These are phyloP conservation scores for Drosophila histrio DNA, from an alignment of 2,888 invertebrate species.

Conservation along the genomic window DNA sequence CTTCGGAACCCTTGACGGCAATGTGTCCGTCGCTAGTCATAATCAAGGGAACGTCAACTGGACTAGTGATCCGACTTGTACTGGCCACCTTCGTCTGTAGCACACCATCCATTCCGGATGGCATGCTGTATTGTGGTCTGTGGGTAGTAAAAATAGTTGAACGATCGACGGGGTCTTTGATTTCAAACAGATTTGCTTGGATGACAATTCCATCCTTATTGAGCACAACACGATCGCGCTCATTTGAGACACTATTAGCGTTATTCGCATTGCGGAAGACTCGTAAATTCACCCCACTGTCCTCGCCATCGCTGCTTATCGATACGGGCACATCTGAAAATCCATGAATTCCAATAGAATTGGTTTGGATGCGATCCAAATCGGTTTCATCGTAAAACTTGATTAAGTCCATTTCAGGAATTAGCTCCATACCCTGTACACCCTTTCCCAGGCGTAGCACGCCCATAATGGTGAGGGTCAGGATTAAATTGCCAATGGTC, in stretches of 20 bases:
- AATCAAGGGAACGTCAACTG: constrained; percentile 88
- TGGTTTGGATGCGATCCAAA: constrained; percentile 89
- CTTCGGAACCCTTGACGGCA: constrained; percentile 91
- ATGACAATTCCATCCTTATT: constrained; percentile 89
- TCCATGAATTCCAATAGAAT: constrained; percentile 88
- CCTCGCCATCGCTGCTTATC: constrained; percentile 77
- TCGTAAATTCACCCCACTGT: constrained; percentile 82
- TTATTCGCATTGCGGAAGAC: constrained; percentile 78
- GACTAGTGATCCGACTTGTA: constrained; percentile 90
- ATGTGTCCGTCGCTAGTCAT: constrained; percentile 89
- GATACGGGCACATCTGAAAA: constrained; percentile 86
- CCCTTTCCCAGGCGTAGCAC: constrained; percentile 91
- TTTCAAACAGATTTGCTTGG: constrained; percentile 88
- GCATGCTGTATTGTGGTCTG: constrained; percentile 89
- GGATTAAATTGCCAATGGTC: constrained; percentile 91
- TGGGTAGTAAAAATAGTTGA: constrained; percentile 90
- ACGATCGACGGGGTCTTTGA: constrained; percentile 88
- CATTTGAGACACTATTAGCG: constrained; percentile 59
- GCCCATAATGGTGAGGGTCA: constrained; percentile 92
- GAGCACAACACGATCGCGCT: constrained; percentile 85
- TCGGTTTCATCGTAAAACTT: constrained; percentile 92
- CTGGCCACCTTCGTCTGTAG: constrained; percentile 88
- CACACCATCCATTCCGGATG: constrained; percentile 87
- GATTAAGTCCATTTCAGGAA: constrained; percentile 89
- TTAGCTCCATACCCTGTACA: constrained; percentile 93